Evolutionary conservation across 2,888 invertebrate genomes (phyloP).

Genomic region (Listrodromus nycthemerus): DNA sequence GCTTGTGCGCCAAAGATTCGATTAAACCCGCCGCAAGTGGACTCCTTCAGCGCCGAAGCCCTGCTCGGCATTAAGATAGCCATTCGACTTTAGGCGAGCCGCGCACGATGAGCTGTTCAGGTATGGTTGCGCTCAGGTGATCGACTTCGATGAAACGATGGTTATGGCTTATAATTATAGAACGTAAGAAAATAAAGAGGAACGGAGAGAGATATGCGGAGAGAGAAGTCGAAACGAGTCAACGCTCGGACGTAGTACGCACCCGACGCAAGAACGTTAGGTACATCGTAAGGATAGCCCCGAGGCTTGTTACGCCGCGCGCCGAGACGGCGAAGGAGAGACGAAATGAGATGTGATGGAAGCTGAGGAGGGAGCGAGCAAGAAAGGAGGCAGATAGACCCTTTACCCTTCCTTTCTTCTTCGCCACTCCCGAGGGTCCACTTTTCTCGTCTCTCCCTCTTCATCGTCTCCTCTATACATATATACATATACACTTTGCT

Average conservation of each 20-base stretch:
- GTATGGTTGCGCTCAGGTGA: conserved; percentile 70
- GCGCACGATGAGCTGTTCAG: conserved; percentile 40
- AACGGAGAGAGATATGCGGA: conserved; percentile 6
- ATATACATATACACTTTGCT: not conserved
- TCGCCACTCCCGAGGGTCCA: conserved; percentile 67
- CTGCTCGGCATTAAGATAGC: conserved; percentile 19
- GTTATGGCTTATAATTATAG: conserved; percentile 82
- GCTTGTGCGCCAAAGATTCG: conserved; percentile 58
- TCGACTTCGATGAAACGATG: conserved; percentile 82
- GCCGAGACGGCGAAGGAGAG: conserved; percentile 28
- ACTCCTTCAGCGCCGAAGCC: not conserved
- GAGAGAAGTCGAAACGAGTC: conserved; percentile 72
- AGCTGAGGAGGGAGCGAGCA: conserved; percentile 8
- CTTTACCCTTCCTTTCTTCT: conserved; percentile 65
- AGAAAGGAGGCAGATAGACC: conserved; percentile 41
- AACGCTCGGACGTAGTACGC: conserved; percentile 49
- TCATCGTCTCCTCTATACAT: conserved; percentile 33
- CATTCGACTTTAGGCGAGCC: conserved; percentile 36
- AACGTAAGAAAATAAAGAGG: conserved; percentile 46
- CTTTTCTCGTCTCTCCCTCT: conserved; percentile 66
- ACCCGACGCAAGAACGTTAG: conserved; percentile 31
- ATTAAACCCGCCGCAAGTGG: not conserved
- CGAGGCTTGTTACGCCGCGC: conserved; percentile 44
- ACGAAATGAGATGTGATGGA: conserved; percentile 1
- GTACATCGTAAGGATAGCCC: conserved; percentile 47